Base-by-base conservation (phyloP, 2,888 invertebrate genomes). In the Drosophila leonis region DNA sequence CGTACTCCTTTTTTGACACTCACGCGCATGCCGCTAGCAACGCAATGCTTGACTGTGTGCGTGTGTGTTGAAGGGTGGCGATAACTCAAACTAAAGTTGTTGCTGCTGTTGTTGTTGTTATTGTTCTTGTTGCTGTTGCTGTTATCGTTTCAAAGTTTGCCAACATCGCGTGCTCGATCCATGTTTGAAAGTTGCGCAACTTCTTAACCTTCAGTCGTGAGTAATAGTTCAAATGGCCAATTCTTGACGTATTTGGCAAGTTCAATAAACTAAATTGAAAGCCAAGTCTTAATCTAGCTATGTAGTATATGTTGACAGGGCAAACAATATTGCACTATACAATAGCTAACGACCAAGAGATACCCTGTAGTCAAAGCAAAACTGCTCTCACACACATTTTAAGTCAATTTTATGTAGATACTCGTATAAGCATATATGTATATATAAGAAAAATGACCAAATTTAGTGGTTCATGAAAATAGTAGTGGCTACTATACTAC, bases 11-110 rank as follows among this genome's bases (percentile, higher is more conserved):
- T 68, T 62, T 59, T 68, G 63, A 20, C 64, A 63, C 55, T 65
- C 66, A 77, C 80, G 78, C 77, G 75, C 80, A 77, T 75, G 76
- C 69, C 68, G 61, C 56, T 29, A 44, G 59, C 51, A 4, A 63
- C 39, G 51, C 44, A 57, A 35, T 20, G 51, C n/a, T 8, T 41
- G 41, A 13, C 13, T 29, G 15, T 20, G 2, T 13, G 39, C 8
- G 18, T 41, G 39, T 18, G 41, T 72, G 49, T 24, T 29, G 39
- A 37, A 10, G 24, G 24, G 54, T 33, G 39, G 39, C 35, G 6
- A 12, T 12, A 13, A 13, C 49, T 42, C 31, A 49, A 55, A 54
- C 39, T n/a, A 66, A 31, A 37, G 13, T 46, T 41, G 52, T 37
- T 69, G 35, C 27, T 48, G 15, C n/a, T 46, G 12, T 12, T 49